These are phyloP conservation scores for Neopipo cinnamomea DNA, from an alignment of 2,113 vertebrate species.

Conservation along the genomic window DNA sequence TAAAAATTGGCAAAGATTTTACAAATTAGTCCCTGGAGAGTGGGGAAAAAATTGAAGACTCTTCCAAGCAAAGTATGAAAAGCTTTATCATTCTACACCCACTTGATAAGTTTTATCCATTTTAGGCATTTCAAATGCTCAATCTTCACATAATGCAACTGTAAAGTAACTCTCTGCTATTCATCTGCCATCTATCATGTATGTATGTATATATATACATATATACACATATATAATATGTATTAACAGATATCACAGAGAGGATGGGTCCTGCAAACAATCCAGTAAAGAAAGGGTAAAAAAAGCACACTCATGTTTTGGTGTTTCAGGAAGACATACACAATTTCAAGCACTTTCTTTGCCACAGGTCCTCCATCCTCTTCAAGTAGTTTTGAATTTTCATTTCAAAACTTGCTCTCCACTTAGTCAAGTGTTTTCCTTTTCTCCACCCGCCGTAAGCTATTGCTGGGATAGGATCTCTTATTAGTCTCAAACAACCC, in stretches of 20 bases:
- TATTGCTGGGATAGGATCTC: background rate
- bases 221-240: background rate
- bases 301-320: background rate
- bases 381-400: background rate
- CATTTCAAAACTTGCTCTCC: background rate
- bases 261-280: background rate
- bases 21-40: background rate
- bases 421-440: background rate
- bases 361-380: background rate
- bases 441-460: accelerated
- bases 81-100: background rate
- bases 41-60: background rate
- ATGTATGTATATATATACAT: no score
- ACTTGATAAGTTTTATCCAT: background rate
- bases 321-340: background rate
- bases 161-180: background rate
- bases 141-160: background rate
- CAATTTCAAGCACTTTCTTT: background rate
- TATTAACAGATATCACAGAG: background rate
- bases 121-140: background rate
- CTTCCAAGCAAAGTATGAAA: background rate
- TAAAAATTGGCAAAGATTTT: background rate
- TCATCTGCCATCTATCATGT: background rate
- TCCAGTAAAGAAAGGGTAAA: background rate
- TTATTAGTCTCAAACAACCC: background rate